Base-by-base conservation (phyloP, 37 sponge, comb jelly and placozoan genomes). In the Ephydatia muelleri region DNA sequence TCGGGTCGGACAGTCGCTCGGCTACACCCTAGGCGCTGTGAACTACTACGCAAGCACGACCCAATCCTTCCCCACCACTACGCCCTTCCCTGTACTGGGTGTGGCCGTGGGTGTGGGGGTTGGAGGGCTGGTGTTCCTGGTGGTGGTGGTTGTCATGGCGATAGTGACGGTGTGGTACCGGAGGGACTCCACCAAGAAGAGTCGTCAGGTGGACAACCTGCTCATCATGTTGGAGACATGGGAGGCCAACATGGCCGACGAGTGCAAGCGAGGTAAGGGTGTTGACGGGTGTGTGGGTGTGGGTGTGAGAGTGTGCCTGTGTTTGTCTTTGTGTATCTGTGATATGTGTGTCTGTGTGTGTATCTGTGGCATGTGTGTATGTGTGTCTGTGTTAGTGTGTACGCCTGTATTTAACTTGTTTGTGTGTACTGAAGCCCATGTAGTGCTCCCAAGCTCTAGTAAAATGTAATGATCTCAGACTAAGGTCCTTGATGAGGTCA, bases 161-260 rank as follows among this genome's bases (percentile, higher is more conserved):
- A 14, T 48, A 49, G 38, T 92, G 43, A 30, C 65, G 1, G 48
- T 79, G 14, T 12, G 78, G 28, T 49, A 74, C 49, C 67, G 49
- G 57, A 68, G 86, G 67, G 75, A 76, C 35, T 39, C 68, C 14
- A 85, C 80, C 79, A 69, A 82, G 80, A 89, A 80, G 75, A 86
- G 88, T 30, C 80, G 77, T 65, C 84, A 88, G 72, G 73, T 80
- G 27, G 85, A 91, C 57, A 83, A 80, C 65, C 88, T 96, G 38
- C 85, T 94, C 38, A 26, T 84, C 30, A 91, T 93, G 81, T 89
- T 98, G 97, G 97, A 98, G 47, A 79, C 83, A 25, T 82, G 93
- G 91, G 99, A 98, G 81, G 66, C 88, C 1, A 91, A 94, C 26
- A 87, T 98, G 76, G 99, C 99, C 11, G 94, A 93, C 21, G 95